These are phyloP conservation scores for Dromius quadrimaculatus DNA, from an alignment of 2,888 invertebrate species.

Conservation along the genomic window DNA sequence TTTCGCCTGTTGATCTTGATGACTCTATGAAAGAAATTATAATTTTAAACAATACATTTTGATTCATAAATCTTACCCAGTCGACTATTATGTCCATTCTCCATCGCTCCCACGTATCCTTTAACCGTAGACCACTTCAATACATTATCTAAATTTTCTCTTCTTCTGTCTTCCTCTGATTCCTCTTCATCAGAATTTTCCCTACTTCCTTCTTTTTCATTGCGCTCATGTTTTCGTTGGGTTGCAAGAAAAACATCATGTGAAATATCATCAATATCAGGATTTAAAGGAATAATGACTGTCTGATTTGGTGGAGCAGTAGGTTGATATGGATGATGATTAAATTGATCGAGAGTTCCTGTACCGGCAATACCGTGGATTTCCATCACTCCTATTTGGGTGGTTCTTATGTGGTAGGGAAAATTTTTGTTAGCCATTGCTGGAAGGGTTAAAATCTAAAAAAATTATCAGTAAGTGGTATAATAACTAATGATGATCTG, in stretches of 20 bases:
- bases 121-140: constrained; percentile 65
- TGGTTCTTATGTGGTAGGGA: constrained; percentile 90
- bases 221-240: not conserved
- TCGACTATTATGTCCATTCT: constrained; percentile 16
- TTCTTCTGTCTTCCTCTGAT: constrained; percentile 12
- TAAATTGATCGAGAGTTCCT: constrained; percentile 71
- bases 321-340: constrained; percentile 75
- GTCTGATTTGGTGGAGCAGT: constrained; percentile 68
- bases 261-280: constrained; percentile 73
- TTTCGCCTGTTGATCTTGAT: constrained; percentile 29
- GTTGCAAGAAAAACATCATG: constrained; percentile 63
- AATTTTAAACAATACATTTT: not conserved
- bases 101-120: constrained; percentile 17
- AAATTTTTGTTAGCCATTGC: constrained; percentile 89
- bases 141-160: constrained; percentile 62
- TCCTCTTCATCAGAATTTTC: constrained; percentile 15
- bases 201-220: too few species aligned
- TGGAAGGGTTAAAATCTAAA: constrained; percentile 84
- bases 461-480: too few species aligned
- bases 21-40: constrained; percentile 17
- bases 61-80: not conserved
- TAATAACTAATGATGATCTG: too few species aligned
- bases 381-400: constrained; percentile 82
- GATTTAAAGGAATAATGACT: constrained; percentile 75
- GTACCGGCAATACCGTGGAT: constrained; percentile 67